phyloP scores from a whole-genome alignment of 2,888 invertebrate species.

The Drosophila mimica region DNA sequence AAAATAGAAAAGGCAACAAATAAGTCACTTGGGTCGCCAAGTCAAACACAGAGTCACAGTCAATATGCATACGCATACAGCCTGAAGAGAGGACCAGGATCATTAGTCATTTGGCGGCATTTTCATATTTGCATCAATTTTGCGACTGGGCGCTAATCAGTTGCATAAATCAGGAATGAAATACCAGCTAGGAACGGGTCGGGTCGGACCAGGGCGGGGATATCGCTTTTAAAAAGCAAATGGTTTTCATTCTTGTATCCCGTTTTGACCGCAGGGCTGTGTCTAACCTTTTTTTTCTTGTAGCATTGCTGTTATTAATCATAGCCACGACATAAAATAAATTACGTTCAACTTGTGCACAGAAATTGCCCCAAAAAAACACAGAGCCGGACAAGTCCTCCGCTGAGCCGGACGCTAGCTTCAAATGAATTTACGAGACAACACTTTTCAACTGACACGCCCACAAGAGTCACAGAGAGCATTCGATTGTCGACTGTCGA shows the following conservation, averaged over 20 bases:
- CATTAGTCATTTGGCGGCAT: constrained; percentile 75
- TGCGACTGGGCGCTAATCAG: constrained; percentile 70
- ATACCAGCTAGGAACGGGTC: constrained; percentile 20
- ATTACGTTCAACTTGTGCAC: constrained; percentile 72
- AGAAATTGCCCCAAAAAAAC: constrained; percentile 50
- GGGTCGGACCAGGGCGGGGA: constrained; percentile 8
- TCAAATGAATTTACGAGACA: constrained; percentile 79
- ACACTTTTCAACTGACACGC: constrained; percentile 76
- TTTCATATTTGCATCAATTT: constrained; percentile 70
- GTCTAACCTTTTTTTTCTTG: constrained; percentile 56
- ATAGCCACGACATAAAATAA: constrained; percentile 78
- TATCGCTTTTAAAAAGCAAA: constrained; percentile 52
- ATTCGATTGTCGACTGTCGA: constrained; percentile 50
- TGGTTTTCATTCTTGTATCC: constrained; percentile 47
- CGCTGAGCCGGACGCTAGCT: constrained; percentile 45
- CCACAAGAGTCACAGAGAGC: constrained; percentile 42
- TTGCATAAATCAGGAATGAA: constrained; percentile 75
- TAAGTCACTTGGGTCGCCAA: constrained; percentile 51
- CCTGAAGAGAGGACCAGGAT: constrained; percentile 33
- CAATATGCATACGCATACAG: constrained; percentile 51
- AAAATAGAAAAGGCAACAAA: constrained; percentile 40
- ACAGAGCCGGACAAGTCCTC: constrained; percentile 17
- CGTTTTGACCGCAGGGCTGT: constrained; percentile 62
- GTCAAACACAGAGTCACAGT: constrained; percentile 29
- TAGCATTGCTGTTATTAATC: constrained; percentile 71